These are phyloP conservation scores for Hycleus phaleratus DNA, from an alignment of 1,140 invertebrate species.

Conservation along the genomic window DNA sequence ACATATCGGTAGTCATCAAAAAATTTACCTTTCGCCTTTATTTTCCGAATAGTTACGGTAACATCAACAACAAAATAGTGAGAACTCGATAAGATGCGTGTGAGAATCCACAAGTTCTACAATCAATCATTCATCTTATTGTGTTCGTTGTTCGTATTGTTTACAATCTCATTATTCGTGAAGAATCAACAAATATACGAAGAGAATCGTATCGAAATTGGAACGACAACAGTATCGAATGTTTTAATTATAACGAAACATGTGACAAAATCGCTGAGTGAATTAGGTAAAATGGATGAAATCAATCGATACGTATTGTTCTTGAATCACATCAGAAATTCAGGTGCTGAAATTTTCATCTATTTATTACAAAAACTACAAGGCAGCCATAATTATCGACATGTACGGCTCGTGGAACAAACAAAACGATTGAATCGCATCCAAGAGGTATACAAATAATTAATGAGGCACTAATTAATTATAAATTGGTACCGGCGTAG, in stretches of 20 bases:
- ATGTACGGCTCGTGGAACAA: slow-evolving; percentile 47
- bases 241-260: slow-evolving; percentile 11
- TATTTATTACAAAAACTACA: slow-evolving; percentile 56
- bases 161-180: slow-evolving; percentile 1
- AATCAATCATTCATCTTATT: not conserved
- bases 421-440: slow-evolving; percentile 37
- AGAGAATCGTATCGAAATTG: slow-evolving; percentile 1
- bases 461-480: too few species aligned
- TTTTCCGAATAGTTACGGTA: slow-evolving; percentile 1
- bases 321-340: slow-evolving; percentile 56
- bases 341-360: slow-evolving; percentile 58
- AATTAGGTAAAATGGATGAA: slow-evolving; percentile 44
- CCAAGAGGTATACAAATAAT: slow-evolving; percentile 41
- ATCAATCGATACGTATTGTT: slow-evolving; percentile 50
- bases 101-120: not conserved
- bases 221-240: not conserved
- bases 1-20: not conserved
- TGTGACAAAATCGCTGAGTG: slow-evolving; percentile 50
- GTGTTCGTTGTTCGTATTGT: slow-evolving; percentile 5
- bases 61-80: slow-evolving; percentile 3
- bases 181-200: not conserved
- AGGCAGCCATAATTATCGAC: slow-evolving; percentile 53
- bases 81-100: slow-evolving; percentile 10
- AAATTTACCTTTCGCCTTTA: slow-evolving; percentile 18
- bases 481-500: too few species aligned